Evolutionary conservation across 2,797 vertebrate species (phyloP), one percentile per base, ranked within the genome.

Genomic region (Girardinus metallicus): DNA sequence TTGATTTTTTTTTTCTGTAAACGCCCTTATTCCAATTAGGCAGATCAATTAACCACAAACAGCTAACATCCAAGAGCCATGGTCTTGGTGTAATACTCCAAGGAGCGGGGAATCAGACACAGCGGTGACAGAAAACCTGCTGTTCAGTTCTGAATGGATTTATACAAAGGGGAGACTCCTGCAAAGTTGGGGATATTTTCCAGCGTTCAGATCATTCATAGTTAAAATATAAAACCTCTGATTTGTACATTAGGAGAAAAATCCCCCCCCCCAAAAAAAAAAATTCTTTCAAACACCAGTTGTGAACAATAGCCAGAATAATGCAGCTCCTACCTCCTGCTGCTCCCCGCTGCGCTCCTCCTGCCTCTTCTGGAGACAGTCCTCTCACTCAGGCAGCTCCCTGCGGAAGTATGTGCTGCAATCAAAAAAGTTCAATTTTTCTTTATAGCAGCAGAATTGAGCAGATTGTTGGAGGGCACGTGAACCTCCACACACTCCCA

Each of bases 391-490:
- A 76, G 81, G 87, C 90, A 86, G 90, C 86, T 75, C 82, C 87
- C 87, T 71, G 78, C 80, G 44, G n/a, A 85, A n/a, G 77, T 80
- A 83, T 91, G 91, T 84, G 91, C 89, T 87, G 87, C 90, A 90
- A 94, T 94, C 78, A 94, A 41, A 41, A 83, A 92, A 83, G 87
- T 89, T 88, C 73, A 81, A 84, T 90, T 90, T 94, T 94, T 95
- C 94, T 95, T 95, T 94, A 93, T 93, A 93, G 94, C 86, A 77
- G 88, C 84, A 89, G 94, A 94, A 94, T 95, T 93, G 91, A 87
- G 92, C 90, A 75, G 92, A 93, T 95, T 94, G 91, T 94, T 95
- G 93, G 95, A 95, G 95, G 92, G 41, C 95, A 97, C 96, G 96
- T 95, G 95, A 96, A 96, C 95, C 90, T 94, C 82, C 92, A 96